Conservation (phyloP, 1,140 invertebrate species). For the Atta colombica region DNA sequence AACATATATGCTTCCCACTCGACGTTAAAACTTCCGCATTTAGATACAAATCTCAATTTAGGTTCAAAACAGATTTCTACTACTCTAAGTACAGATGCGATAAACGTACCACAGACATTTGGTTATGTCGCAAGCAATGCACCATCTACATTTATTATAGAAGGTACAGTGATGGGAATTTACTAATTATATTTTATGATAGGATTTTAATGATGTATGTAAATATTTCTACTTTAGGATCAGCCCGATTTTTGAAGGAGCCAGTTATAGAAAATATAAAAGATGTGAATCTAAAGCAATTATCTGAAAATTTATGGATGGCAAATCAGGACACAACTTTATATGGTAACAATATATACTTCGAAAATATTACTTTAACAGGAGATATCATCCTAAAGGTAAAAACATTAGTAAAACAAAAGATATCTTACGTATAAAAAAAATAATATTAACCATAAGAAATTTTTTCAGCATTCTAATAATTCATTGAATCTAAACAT, state of each 20-base stretch:
- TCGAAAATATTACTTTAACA: conserved; percentile 58
- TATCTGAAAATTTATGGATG: conserved; percentile 76
- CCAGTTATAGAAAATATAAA: conserved; percentile 75
- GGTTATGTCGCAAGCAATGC: background rate
- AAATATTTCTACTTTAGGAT: conserved; percentile 66
- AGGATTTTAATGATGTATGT: conserved; percentile 31
- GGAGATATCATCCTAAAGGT: conserved; percentile 33
- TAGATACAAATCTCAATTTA: conserved; percentile 16
- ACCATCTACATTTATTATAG: conserved; percentile 44
- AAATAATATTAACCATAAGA: background rate
- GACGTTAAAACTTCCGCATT: conserved; percentile 19
- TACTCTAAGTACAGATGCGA: conserved; percentile 11
- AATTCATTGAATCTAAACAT: conserved; percentile 27
- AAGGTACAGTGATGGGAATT: conserved; percentile 23
- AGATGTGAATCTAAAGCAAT: conserved; percentile 63
- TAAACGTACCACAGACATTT: conserved; percentile 47
- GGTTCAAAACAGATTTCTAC: conserved; percentile 56
- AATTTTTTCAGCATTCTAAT: conserved; percentile 38
- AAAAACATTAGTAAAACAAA: conserved; percentile 21
- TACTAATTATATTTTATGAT: conserved; percentile 12
- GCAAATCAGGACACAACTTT: conserved; percentile 63
- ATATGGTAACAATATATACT: conserved; percentile 57
- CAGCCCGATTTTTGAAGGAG: conserved; percentile 73
- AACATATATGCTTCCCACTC: background rate
- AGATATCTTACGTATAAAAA: background rate